Evolutionary conservation across 2,797 vertebrate genomes (phyloP).

Genomic region (Pantherophis alleghaniensis): DNA sequence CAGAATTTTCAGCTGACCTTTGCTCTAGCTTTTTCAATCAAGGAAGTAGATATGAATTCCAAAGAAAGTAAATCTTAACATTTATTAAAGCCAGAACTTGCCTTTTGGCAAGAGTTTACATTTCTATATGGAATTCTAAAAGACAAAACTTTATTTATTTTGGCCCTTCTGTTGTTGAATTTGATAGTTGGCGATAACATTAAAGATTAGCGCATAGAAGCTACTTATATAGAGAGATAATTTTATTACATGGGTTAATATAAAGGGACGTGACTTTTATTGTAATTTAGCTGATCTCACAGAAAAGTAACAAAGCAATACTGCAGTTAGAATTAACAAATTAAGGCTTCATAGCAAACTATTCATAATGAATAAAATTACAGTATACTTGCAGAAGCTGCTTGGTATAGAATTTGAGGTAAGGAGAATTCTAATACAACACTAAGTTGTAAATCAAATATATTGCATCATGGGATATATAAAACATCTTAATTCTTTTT

Average conservation of each 20-base stretch:
- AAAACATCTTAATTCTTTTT: conserved; percentile 75
- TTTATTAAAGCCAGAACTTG: conserved; percentile 40
- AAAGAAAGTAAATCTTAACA: conserved; percentile 7
- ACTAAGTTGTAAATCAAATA: conserved; percentile 67
- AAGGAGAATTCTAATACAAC: conserved; percentile 63
- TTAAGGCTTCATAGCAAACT: conserved; percentile 57
- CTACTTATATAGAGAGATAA: conserved; percentile 30
- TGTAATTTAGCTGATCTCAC: conserved; percentile 49
- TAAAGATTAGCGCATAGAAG: conserved; percentile 22
- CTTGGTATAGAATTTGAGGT: conserved; percentile 67
- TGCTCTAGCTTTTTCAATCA: not conserved
- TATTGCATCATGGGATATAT: conserved; percentile 84
- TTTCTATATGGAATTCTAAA: conserved; percentile 22
- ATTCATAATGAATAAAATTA: conserved; percentile 57
- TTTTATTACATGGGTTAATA: conserved; percentile 45
- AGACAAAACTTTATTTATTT: conserved; percentile 16
- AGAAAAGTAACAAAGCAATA: conserved; percentile 52
- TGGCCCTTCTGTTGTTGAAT: conserved; percentile 31
- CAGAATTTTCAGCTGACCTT: not conserved
- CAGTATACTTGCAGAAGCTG: conserved; percentile 70
- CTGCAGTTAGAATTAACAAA: conserved; percentile 36
- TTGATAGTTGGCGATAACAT: conserved; percentile 17
- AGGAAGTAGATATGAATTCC: conserved; percentile 25
- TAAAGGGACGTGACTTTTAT: conserved; percentile 41
- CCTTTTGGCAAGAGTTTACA: conserved; percentile 33